phyloP scores from a whole-genome alignment of 1,140 invertebrate genomes.

The Aphidius gifuensis region DNA sequence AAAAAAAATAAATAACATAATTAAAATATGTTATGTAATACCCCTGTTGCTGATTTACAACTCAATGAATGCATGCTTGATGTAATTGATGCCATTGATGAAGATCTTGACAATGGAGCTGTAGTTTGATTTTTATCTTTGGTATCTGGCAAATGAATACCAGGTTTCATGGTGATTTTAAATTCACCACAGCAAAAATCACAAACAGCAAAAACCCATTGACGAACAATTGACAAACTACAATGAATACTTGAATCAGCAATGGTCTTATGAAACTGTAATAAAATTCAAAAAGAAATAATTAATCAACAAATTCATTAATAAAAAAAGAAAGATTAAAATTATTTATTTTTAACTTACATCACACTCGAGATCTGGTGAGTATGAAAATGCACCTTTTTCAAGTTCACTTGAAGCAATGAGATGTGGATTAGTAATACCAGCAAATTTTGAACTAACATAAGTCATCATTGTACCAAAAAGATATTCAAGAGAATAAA shows the following conservation, averaged over 20 bases:
- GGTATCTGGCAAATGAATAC: conserved; percentile 51
- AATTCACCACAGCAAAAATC: conserved; percentile 56
- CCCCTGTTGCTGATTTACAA: not conserved
- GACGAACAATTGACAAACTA: conserved; percentile 53
- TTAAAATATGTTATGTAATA: not conserved
- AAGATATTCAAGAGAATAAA: conserved; percentile 58
- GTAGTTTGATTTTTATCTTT: conserved; percentile 4
- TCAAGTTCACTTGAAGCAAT: conserved; percentile 51
- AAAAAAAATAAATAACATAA: not conserved
- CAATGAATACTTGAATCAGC: conserved; percentile 52
- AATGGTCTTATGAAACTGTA: conserved; percentile 53
- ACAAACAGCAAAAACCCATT: conserved; percentile 59
- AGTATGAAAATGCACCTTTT: conserved; percentile 55
- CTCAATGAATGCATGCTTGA: not conserved
- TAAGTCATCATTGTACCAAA: conserved; percentile 53
- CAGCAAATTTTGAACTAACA: conserved; percentile 23
- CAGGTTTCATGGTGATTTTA: conserved; percentile 47
- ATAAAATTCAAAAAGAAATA: no score
- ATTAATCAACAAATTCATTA: not conserved
- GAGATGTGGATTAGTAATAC: conserved; percentile 44
- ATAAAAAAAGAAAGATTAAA: not conserved
- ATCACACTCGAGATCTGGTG: conserved; percentile 51
- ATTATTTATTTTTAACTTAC: conserved; percentile 40
- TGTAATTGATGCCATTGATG: not conserved
- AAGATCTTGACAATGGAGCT: not conserved